Evolutionary conservation across 1,140 invertebrate genomes (phyloP).

Genomic region (Hormaphis cornu): DNA sequence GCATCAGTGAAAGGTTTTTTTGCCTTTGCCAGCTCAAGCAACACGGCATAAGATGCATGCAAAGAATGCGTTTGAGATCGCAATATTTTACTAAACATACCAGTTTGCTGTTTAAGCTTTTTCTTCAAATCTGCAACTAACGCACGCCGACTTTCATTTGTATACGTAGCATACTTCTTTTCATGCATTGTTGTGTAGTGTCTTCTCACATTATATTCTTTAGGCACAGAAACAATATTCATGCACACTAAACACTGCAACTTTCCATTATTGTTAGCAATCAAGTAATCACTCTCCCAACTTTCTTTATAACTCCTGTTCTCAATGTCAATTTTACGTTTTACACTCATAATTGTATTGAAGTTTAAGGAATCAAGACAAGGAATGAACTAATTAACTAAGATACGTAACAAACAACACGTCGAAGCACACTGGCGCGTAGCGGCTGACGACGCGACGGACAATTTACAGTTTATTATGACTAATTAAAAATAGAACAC

Average conservation of each 20-base stretch:
- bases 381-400: no score
- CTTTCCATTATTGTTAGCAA: constrained; percentile 20
- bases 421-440: no score
- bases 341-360: constrained; percentile 14
- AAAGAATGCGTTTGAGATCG: constrained; percentile 10
- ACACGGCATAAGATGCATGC: constrained; percentile 19
- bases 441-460: no score
- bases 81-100: constrained; percentile 19
- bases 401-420: no score
- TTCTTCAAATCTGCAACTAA: constrained; percentile 14
- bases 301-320: constrained; percentile 6
- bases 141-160: background rate
- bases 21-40: background rate
- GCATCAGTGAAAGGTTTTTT: constrained; percentile 9
- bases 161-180: constrained; percentile 21
- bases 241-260: constrained; percentile 29
- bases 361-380: background rate
- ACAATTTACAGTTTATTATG: no score
- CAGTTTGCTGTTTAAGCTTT: constrained; percentile 24
- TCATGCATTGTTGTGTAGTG: constrained; percentile 28
- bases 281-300: constrained; percentile 27
- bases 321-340: constrained; percentile 4
- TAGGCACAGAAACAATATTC: background rate
- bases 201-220: constrained; percentile 32
- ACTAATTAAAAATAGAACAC: no score